Evolutionary conservation across 2,113 vertebrate species (phyloP), one percentile per base, ranked within the genome.

Genomic region (Antechinus stuartii): DNA sequence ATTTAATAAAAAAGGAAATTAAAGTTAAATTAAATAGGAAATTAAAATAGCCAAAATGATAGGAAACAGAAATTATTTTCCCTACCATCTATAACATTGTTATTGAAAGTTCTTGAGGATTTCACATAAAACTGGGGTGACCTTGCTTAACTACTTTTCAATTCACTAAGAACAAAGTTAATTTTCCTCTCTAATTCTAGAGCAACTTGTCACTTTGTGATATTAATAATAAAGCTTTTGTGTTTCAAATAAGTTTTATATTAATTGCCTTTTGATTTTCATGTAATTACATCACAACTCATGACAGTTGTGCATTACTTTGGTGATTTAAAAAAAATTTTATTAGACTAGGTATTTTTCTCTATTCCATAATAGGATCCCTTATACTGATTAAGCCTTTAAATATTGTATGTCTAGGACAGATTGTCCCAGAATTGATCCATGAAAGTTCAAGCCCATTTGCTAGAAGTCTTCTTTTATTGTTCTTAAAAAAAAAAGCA

Each of bases 201-300:
- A 84, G 68, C 2, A 84, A 84, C n/a, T 84, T 84, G 68, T 42
- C n/a, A 84, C 68, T 84, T 84, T 42, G 68, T 19, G n/a, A 84
- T 84, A 84, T 84, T 42, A 84, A 84, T 84, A 84, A 84, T 84
- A n/a, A 84, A 84, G n/a, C 68, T 84, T 84, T 84, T 84, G 68
- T 84, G n/a, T 84, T 84, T 84, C 35, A 84, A 23, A 84, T 84
- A 42, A 84, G 68, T 84, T 42, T 42, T 76, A n/a, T 76, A 76
- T 76, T 84, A 84, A 84, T 84, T 84, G 68, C n/a, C 68, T 84
- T 84, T 84, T 84, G 68, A 84, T 84, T 84, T 42, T 84, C 68
- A 76, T 84, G n/a, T 84, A 84, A 84, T 84, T 84, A 84, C 16
- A 84, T 84, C n/a, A 84, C n/a, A 84, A 42, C 35, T 84, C 68